phyloP scores from a whole-genome alignment of 2,888 invertebrate genomes.

The Octonoba sinensis region DNA sequence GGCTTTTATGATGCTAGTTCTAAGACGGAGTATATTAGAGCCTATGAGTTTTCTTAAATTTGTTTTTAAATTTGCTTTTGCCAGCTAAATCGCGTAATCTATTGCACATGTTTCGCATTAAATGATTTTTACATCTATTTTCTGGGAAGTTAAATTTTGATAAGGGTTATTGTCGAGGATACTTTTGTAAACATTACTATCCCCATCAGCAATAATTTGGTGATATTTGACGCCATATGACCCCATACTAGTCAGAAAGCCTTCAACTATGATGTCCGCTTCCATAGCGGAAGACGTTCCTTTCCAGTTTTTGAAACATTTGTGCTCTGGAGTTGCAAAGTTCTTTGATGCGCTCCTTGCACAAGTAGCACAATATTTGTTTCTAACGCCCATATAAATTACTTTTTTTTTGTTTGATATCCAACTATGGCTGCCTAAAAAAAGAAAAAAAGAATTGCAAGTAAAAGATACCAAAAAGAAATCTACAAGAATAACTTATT shows the following conservation, averaged over 20 bases:
- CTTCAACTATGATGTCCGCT: slow-evolving; percentile 61
- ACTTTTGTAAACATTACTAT: slow-evolving; percentile 55
- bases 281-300: slow-evolving; percentile 65
- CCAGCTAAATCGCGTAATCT: slow-evolving; percentile 20
- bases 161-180: slow-evolving; percentile 37
- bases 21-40: neutral
- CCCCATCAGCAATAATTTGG: slow-evolving; percentile 65
- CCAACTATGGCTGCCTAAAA: slow-evolving; percentile 56
- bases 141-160: slow-evolving; percentile 42
- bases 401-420: slow-evolving; percentile 52
- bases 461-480: neutral
- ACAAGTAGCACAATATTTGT: slow-evolving; percentile 59
- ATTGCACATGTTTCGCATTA: slow-evolving; percentile 28
- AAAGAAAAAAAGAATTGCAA: neutral
- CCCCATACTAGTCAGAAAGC: slow-evolving; percentile 57
- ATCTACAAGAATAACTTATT: neutral
- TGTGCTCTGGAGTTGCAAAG: slow-evolving; percentile 20
- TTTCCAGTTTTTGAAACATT: slow-evolving; percentile 65
- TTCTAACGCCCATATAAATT: slow-evolving; percentile 44
- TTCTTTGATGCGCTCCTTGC: neutral
- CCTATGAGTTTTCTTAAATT: neutral
- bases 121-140: slow-evolving; percentile 65
- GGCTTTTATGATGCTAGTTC: neutral
- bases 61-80: slow-evolving; percentile 2
- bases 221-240: slow-evolving; percentile 58